These are phyloP conservation scores for Cephus sareptanus DNA, from an alignment of 2,888 invertebrate genomes.

Conservation along the genomic window DNA sequence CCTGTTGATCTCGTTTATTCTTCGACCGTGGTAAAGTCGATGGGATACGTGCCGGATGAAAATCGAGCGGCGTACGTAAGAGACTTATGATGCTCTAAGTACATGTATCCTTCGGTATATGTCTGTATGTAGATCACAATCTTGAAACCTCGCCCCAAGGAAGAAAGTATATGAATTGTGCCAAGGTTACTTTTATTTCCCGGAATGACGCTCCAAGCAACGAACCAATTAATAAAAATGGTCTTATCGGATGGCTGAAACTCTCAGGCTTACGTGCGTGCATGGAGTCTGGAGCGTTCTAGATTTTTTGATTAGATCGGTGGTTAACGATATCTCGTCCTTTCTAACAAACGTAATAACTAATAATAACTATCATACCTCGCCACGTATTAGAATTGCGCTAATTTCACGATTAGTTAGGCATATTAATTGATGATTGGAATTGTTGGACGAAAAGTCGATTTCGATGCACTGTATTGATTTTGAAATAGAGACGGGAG, in stretches of 20 bases:
- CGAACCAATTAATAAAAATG: not conserved
- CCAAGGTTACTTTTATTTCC: constrained; percentile 3
- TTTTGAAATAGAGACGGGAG: not conserved
- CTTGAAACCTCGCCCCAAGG: constrained; percentile 3
- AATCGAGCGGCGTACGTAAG: not conserved
- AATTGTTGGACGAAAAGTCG: not conserved
- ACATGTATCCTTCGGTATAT: no score
- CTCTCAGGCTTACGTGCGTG: not conserved
- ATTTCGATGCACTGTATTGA: not conserved
- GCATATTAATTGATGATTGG: not conserved
- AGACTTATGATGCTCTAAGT: not conserved
- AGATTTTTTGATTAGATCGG: not conserved
- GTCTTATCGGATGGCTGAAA: not conserved
- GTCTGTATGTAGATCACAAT: not conserved
- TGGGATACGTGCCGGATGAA: not conserved
- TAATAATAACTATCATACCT: not conserved
- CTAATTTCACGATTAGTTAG: not conserved
- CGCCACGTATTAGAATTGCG: not conserved
- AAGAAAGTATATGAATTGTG: constrained; percentile 1
- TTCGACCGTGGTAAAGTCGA: not conserved
- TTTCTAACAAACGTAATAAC: not conserved
- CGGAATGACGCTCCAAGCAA: not conserved
- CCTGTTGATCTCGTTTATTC: not conserved
- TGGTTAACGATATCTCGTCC: not conserved
- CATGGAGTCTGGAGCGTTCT: not conserved